phyloP scores from a whole-genome alignment of 1,140 invertebrate genomes.

The Drosophila sp. region DNA sequence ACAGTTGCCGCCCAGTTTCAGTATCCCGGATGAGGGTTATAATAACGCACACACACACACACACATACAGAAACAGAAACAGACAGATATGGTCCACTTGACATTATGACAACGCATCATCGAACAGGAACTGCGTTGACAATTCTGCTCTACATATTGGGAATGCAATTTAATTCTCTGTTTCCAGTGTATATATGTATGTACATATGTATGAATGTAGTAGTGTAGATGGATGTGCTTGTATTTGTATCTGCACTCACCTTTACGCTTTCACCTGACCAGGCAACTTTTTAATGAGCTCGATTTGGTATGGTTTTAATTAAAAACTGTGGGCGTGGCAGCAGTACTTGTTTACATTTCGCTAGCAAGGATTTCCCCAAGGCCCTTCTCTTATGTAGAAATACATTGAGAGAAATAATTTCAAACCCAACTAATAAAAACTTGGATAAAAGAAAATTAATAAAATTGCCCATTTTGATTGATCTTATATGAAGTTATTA shows the following conservation, averaged over 20 bases:
- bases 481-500: not conserved
- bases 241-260: not conserved
- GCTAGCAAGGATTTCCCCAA: slow-evolving; percentile 7
- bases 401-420: not conserved
- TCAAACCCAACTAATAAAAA: not conserved
- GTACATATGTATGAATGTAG: not conserved
- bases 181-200: slow-evolving; percentile 17
- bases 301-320: slow-evolving; percentile 64
- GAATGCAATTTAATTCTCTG: slow-evolving; percentile 49
- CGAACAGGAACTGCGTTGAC: slow-evolving; percentile 35
- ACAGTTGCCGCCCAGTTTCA: slow-evolving; percentile 58
- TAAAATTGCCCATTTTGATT: not conserved
- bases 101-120: slow-evolving; percentile 67
- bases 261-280: slow-evolving; percentile 37
- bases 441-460: not conserved
- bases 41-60: slow-evolving; percentile 51
- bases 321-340: slow-evolving; percentile 53
- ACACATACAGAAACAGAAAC: not conserved
- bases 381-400: not conserved
- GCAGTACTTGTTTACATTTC: slow-evolving; percentile 43
- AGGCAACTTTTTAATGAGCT: slow-evolving; percentile 68
- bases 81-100: slow-evolving; percentile 54
- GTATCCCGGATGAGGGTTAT: slow-evolving; percentile 70
- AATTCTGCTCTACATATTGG: slow-evolving; percentile 33
- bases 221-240: no score